phyloP scores from a whole-genome alignment of 2,113 vertebrate species.

The Aphyosemion australe region DNA sequence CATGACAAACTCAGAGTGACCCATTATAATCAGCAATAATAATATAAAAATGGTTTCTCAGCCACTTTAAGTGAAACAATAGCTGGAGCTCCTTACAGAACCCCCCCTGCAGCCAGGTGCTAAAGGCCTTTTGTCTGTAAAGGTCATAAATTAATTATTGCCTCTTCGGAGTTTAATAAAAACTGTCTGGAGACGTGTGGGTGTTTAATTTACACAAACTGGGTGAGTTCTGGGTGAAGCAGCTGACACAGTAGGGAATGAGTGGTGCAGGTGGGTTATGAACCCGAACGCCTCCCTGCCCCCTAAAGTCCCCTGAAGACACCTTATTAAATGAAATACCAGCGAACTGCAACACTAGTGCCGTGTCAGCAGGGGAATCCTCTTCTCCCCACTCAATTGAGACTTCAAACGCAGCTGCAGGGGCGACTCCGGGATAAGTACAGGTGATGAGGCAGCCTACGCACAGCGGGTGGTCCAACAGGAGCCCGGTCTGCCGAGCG shows the following conservation, averaged over 20 bases:
- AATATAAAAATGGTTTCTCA: too few relatives aligned
- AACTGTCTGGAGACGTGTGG: conserved; percentile 20
- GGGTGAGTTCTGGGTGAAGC: conserved; percentile 14
- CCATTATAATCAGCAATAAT: too few relatives aligned
- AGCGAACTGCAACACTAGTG: conserved; percentile 30
- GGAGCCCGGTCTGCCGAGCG: background rate
- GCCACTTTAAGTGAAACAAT: too few relatives aligned
- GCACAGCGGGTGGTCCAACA: conserved; percentile 24
- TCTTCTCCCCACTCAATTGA: conserved; percentile 54
- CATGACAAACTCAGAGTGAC: too few relatives aligned
- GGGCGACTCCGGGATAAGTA: conserved; percentile 23
- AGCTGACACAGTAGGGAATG: conserved; percentile 32
- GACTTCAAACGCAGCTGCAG: conserved; percentile 54
- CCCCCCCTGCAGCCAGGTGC: background rate
- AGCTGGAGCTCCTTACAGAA: too few relatives aligned
- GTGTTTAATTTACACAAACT: conserved; percentile 28
- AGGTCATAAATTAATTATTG: conserved; percentile 30
- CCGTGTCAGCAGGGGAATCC: conserved; percentile 63
- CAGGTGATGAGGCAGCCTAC: conserved; percentile 39
- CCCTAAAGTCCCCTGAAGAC: conserved; percentile 29
- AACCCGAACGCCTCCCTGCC: conserved; percentile 6
- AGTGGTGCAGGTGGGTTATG: conserved; percentile 27
- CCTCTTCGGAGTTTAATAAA: conserved; percentile 13
- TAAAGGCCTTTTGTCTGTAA: background rate
- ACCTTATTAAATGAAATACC: conserved; percentile 56